Evolutionary conservation across 2,888 invertebrate species (phyloP).

Genomic region (Pseudanteris insignis): DNA sequence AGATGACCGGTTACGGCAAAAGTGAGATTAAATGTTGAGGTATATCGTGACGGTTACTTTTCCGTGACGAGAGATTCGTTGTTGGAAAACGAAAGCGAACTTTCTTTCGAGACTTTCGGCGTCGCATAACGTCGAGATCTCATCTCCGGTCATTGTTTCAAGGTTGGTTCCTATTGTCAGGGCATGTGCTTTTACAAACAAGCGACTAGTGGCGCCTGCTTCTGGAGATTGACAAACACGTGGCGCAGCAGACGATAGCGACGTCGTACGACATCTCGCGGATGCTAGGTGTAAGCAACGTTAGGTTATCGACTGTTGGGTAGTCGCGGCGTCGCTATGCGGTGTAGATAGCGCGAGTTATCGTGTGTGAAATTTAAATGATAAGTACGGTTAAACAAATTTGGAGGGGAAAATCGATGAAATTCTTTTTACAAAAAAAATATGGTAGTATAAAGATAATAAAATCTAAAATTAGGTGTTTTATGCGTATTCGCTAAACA

Average conservation of each 20-base stretch:
- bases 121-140: conserved; percentile 56
- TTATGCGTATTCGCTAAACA: too few relatives aligned
- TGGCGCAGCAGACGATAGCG: conserved; percentile 43
- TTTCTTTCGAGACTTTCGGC: conserved; percentile 33
- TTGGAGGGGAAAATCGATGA: neutral
- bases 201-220: conserved; percentile 51
- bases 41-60: conserved; percentile 4
- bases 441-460: too few relatives aligned
- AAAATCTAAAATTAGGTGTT: too few relatives aligned
- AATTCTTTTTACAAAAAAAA: too few relatives aligned
- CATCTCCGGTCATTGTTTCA: conserved; percentile 58
- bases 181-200: conserved; percentile 24
- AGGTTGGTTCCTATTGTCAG: conserved; percentile 59
- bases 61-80: conserved; percentile 12
- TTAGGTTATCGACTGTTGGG: conserved; percentile 5
- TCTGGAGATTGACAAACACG: conserved; percentile 32
- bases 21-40: too few relatives aligned
- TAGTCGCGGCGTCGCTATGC: neutral
- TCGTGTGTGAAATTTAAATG: too few relatives aligned
- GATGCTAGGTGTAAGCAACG: neutral
- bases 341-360: too few relatives aligned
- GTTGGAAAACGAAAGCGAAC: conserved; percentile 7
- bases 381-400: too few relatives aligned
- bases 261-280: conserved; percentile 28
- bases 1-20: too few relatives aligned